Evolutionary conservation across 2,113 vertebrate genomes (phyloP).

Genomic region (Alces alces): DNA sequence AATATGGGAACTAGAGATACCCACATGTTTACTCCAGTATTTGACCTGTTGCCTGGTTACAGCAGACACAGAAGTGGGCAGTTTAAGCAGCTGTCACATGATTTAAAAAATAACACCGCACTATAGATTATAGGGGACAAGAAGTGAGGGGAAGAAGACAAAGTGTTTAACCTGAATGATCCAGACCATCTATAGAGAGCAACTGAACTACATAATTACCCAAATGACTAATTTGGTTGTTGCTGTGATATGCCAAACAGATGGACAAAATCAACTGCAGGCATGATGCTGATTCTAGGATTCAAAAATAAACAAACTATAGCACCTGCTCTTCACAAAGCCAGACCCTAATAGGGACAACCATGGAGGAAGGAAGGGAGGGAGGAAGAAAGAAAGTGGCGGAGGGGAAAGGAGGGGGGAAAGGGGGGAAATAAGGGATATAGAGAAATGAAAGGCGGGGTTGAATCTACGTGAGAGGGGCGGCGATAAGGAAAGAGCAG

Average conservation of each 20-base stretch:
- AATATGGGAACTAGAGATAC: neutral
- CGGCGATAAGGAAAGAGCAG: neutral
- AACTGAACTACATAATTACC: neutral
- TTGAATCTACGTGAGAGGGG: neutral
- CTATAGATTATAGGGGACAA: neutral
- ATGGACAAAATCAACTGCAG: neutral
- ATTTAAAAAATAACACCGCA: neutral
- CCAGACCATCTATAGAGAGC: neutral
- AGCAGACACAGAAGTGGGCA: neutral
- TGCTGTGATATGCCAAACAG: neutral
- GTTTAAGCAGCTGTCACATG: neutral
- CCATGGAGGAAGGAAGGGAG: neutral
- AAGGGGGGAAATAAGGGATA: neutral
- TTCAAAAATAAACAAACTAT: neutral
- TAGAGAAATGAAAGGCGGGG: neutral
- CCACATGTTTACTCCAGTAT: neutral
- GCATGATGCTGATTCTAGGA: neutral
- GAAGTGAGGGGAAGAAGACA: neutral
- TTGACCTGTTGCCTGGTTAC: neutral
- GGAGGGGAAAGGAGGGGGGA: neutral
- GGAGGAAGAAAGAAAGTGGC: neutral
- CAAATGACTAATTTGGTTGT: neutral
- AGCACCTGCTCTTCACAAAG: neutral
- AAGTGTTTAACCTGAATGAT: neutral
- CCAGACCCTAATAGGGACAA: neutral